A percentile compares a stretch with the other conserved stretches of the same genome.
phyloP scores from a whole-genome alignment of 2,797 vertebrate genomes.

The Botia almorhae region DNA sequence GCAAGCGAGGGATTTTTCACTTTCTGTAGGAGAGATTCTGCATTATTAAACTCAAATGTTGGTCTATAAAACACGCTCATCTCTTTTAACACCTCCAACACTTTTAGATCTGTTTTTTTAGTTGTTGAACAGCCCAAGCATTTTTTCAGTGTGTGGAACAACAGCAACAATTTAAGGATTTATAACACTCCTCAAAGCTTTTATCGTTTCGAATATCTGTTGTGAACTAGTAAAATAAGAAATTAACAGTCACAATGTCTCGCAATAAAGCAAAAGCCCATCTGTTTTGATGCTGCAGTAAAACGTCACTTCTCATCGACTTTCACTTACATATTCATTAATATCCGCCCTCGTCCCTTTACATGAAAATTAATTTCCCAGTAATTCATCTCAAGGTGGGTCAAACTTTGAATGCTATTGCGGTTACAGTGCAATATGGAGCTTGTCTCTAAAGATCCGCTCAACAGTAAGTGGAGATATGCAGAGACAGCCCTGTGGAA shows the following conservation, averaged over 20 bases:
- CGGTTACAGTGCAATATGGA: conserved; percentile 46
- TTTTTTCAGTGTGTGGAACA: conserved; percentile 3
- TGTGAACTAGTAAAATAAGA: not conserved
- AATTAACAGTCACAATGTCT: conserved; percentile 1
- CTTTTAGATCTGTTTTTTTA: not conserved
- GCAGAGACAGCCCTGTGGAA: conserved; percentile 50
- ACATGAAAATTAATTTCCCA: conserved; percentile 22
- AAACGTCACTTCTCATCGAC: not conserved
- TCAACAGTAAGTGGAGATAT: conserved; percentile 33
- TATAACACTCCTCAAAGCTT: conserved; percentile 23
- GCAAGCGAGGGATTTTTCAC: conserved; percentile 41
- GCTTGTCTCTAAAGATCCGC: conserved; percentile 37
- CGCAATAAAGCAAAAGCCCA: conserved; percentile 1
- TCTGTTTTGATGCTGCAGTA: conserved; percentile 9
- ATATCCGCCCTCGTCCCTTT: conserved; percentile 4
- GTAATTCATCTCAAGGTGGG: conserved; percentile 38
- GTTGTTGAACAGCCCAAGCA: not conserved
- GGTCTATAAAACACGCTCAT: conserved; percentile 14
- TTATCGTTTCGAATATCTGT: conserved; percentile 21
- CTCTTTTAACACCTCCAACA: not conserved
- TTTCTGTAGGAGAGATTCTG: conserved; percentile 11
- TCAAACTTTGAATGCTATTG: conserved; percentile 35
- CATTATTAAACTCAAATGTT: conserved; percentile 8
- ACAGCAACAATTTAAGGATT: conserved; percentile 8
- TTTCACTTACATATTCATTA: conserved; percentile 31